Conservation (phyloP, 2,888 invertebrate species). For the Diaperis boleti region DNA sequence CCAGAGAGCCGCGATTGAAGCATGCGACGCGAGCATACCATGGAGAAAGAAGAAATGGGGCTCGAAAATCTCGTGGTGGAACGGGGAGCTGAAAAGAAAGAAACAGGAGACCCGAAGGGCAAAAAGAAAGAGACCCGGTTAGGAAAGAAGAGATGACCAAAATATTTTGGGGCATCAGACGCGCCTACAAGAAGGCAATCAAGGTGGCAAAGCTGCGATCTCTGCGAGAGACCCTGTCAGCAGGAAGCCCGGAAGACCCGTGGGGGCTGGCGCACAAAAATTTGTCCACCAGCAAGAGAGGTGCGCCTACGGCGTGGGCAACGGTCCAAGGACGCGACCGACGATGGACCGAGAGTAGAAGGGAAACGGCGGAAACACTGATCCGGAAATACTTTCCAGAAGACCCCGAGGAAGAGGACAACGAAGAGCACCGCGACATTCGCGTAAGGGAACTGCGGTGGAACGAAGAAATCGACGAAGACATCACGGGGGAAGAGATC, state of each 20-base stretch:
- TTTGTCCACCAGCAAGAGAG: not conserved
- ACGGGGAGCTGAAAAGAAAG: not conserved
- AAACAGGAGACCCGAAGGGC: not conserved
- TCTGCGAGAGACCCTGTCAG: not conserved
- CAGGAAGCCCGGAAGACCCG: conserved; percentile 17
- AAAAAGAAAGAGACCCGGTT: conserved; percentile 10
- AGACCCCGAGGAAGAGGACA: too few relatives aligned
- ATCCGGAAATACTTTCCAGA: too few relatives aligned
- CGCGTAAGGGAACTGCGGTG: conserved; percentile 20
- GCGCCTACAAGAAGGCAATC: conserved; percentile 7
- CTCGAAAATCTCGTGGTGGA: conserved; percentile 22
- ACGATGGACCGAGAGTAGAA: too few relatives aligned
- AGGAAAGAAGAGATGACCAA: not conserved
- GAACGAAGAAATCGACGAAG: too few relatives aligned
- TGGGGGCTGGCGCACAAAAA: conserved; percentile 17
- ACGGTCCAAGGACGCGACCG: too few relatives aligned
- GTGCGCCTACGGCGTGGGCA: too few relatives aligned
- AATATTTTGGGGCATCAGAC: not conserved
- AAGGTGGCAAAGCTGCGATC: conserved; percentile 19
- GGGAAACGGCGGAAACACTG: too few relatives aligned
- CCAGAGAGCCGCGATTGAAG: too few relatives aligned
- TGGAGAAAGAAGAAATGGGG: not conserved
- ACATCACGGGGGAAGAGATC: too few relatives aligned
- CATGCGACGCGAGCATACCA: conserved; percentile 15
- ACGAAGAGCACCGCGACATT: not conserved